phyloP scores from a whole-genome alignment of 2,113 vertebrate species.

The Ctenomys sociabilis region DNA sequence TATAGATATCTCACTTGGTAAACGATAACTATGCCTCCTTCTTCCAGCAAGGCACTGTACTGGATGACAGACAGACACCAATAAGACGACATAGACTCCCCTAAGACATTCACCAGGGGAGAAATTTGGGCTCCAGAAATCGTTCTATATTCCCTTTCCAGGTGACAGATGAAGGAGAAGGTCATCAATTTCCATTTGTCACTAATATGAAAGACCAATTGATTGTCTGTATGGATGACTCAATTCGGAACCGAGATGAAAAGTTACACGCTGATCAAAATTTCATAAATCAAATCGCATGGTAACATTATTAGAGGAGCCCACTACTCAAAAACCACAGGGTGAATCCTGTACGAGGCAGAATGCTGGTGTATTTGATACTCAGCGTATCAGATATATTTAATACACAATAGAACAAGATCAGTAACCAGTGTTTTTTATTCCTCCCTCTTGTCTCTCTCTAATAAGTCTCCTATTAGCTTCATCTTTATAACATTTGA shows the following conservation, averaged over 20 bases:
- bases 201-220: conserved; percentile 43
- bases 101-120: background rate
- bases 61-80: background rate
- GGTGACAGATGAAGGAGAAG: conserved; percentile 53
- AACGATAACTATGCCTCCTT: background rate
- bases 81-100: background rate
- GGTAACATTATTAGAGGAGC: background rate
- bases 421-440: background rate
- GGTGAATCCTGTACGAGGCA: background rate
- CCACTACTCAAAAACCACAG: background rate
- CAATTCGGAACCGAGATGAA: conserved; percentile 26
- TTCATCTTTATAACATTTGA: conserved; percentile 51
- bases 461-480: conserved; percentile 42
- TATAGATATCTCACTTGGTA: background rate
- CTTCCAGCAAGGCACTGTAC: background rate
- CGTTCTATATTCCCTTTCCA: conserved; percentile 1
- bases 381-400: background rate
- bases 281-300: conserved; percentile 42
- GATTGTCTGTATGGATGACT: conserved; percentile 41
- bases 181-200: conserved; percentile 65
- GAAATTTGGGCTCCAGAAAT: background rate
- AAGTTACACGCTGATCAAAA: conserved; percentile 25
- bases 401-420: background rate
- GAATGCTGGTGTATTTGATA: background rate
- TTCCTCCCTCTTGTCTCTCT: background rate